phyloP scores from a whole-genome alignment of 2,888 invertebrate genomes.

The Gastrophysa polygoni region DNA sequence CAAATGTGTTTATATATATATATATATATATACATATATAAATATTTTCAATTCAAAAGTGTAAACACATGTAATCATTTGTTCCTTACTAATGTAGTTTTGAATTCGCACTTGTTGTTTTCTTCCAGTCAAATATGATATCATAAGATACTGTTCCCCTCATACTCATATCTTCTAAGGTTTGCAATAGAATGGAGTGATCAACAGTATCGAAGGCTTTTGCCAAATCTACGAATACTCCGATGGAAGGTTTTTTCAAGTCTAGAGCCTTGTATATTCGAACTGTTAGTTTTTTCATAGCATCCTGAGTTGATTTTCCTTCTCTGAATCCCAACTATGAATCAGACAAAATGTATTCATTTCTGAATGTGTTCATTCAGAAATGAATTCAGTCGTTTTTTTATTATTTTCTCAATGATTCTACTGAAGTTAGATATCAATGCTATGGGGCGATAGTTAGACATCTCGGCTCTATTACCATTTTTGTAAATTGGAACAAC shows the following conservation, averaged over 20 bases:
- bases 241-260: background rate
- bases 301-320: background rate
- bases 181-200: background rate
- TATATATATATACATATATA: no score
- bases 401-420: slow-evolving; percentile 4
- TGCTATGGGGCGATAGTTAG: slow-evolving; percentile 4
- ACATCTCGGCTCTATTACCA: background rate
- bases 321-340: background rate
- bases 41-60: no score
- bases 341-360: background rate
- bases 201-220: slow-evolving; percentile 1
- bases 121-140: background rate
- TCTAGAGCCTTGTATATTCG: background rate
- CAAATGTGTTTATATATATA: no score
- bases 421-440: background rate
- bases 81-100: background rate
- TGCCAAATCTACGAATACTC: background rate
- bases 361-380: background rate
- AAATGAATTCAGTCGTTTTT: slow-evolving; percentile 4
- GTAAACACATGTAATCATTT: background rate
- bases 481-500: slow-evolving; percentile 10
- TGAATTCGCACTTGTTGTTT: background rate
- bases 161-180: background rate
- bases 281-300: background rate
- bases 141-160: background rate